phyloP scores from a whole-genome alignment of 2,888 invertebrate genomes.

The Thumatha senex region DNA sequence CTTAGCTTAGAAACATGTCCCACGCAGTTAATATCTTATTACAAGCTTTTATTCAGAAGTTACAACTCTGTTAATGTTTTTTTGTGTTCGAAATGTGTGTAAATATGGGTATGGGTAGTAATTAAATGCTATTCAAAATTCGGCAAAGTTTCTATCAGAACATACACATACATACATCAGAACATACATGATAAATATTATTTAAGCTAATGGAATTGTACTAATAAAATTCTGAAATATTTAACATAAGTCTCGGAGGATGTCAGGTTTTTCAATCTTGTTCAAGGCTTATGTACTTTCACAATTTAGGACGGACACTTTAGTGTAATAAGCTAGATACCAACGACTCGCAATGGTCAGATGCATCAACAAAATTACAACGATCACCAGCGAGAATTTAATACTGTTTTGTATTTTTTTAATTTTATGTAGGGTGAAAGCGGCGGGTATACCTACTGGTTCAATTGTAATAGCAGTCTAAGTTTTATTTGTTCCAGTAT shows the following conservation, averaged over 20 bases:
- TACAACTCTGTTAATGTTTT: too few species aligned
- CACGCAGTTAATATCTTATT: too few species aligned
- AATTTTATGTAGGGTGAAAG: slow-evolving; percentile 9
- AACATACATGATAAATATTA: too few species aligned
- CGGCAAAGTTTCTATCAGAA: too few species aligned
- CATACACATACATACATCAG: too few species aligned
- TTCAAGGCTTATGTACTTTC: slow-evolving; percentile 26
- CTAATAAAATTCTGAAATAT: too few species aligned
- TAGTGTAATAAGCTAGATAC: slow-evolving; percentile 7
- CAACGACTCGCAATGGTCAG: slow-evolving; percentile 12
- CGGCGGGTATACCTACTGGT: slow-evolving; percentile 3
- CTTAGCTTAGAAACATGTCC: not conserved
- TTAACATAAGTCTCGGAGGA: too few species aligned
- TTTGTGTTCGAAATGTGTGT: too few species aligned
- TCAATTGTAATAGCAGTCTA: not conserved
- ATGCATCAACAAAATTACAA: slow-evolving; percentile 41
- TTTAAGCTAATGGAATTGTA: too few species aligned
- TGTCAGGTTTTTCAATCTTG: slow-evolving; percentile 24
- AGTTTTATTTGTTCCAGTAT: not conserved
- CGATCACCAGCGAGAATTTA: slow-evolving; percentile 25
- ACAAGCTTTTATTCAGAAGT: too few species aligned
- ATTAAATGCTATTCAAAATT: too few species aligned
- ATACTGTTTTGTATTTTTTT: slow-evolving; percentile 12
- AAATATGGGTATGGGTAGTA: too few species aligned
- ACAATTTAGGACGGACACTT: slow-evolving; percentile 26